These are phyloP conservation scores for Lasiurus cinereus DNA, from an alignment of 2,113 vertebrate genomes.

Conservation along the genomic window DNA sequence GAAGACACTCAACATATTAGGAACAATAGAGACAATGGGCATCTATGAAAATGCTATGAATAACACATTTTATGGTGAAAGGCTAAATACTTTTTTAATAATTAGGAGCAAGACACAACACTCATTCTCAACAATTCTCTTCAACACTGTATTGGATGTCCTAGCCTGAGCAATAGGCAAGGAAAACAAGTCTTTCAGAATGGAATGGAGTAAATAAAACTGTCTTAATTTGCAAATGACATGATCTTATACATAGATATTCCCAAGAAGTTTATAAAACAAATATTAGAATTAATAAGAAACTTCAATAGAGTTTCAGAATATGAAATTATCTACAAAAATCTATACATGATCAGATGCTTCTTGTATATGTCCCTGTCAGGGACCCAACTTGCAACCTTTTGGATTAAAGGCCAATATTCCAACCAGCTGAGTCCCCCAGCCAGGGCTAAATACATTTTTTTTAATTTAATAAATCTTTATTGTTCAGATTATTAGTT, in stretches of 20 bases:
- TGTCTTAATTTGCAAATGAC: neutral
- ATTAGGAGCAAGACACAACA: neutral
- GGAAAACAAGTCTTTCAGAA: neutral
- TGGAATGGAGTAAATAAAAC: neutral
- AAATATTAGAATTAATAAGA: neutral
- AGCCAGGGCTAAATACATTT: neutral
- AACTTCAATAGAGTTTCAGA: neutral
- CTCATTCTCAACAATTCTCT: neutral
- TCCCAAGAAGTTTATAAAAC: neutral
- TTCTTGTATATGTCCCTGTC: neutral
- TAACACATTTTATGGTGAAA: neutral
- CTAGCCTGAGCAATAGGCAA: neutral
- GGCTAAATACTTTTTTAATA: neutral
- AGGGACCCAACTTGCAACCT: neutral
- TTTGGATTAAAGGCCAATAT: neutral
- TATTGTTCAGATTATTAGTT: too few species aligned
- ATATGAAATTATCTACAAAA: neutral
- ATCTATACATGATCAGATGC: neutral
- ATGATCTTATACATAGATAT: neutral
- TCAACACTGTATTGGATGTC: neutral
- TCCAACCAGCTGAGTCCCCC: neutral
- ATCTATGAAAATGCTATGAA: neutral
- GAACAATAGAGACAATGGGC: neutral
- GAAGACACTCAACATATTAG: neutral
- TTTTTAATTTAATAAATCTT: too few species aligned